Base-by-base conservation (phyloP, 2,888 invertebrate species). In the Hirtodrosophila duncani region DNA sequence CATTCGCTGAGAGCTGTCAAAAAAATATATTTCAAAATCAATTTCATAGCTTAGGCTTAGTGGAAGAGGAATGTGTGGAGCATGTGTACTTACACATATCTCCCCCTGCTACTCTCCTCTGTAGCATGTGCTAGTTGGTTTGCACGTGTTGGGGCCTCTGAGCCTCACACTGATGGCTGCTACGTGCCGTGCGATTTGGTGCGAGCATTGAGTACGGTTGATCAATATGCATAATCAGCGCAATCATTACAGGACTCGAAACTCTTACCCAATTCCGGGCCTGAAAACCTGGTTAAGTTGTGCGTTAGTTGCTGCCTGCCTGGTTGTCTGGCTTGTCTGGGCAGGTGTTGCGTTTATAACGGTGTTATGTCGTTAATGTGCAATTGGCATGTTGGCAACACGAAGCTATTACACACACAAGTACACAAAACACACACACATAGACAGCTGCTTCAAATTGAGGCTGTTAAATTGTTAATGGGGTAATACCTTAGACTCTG, bases 341-440 rank as follows among this genome's bases (percentile, higher is more conserved):
- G 41, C 23, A 27, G 20, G 43, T 31, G 24, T 56, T 55, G 59
- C 55, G 70, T 66, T 78, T 80, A 80, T 80, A 78, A 78, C 70
- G 70, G 80, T 77, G 77, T 70, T 74, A 71, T 68, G 68, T 69
- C 67, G 83, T 82, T 84, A 83, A 83, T 84, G 84, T 80, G 80
- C 81, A 81, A 83, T 83, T 84, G 83, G 83, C 83, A 83, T 84
- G 84, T 83, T 81, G 74, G 77, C 72, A 67, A 56, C 67, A 71
- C 45, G 48, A 48, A 14, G 31, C 63, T 31, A 48, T 50, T 50
- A 34, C 45, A 55, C 34, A 34, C 53, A 49, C 41, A 29, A 31
- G 50, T 13, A 42, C 30, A 44, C 30, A 9, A 52, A 26, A 42
- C 24, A 23, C 24, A 31, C 34, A 21, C 30, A 44, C 36, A 39